These are phyloP conservation scores for Rhopalosiphum maidis DNA, from an alignment of 1,140 invertebrate genomes.

Conservation along the genomic window DNA sequence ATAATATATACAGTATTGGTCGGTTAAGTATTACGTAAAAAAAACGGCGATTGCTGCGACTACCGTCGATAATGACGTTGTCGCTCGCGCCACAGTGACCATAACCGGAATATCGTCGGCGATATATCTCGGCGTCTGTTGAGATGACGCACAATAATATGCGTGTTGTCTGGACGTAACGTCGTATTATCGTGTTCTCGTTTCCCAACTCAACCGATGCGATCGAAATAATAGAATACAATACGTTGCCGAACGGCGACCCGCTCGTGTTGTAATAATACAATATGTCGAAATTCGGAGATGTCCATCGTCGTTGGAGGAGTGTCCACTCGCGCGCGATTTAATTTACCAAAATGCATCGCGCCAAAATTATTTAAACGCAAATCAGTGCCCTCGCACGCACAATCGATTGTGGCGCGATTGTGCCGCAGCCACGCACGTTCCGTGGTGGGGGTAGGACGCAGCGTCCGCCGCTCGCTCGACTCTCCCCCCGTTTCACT, in stretches of 20 bases:
- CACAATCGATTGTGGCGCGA: slow-evolving; percentile 39
- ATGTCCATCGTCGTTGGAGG: no score
- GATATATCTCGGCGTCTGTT: no score
- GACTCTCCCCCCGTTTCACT: background rate
- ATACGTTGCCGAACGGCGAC: background rate
- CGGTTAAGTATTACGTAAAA: background rate
- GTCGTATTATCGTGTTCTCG: background rate
- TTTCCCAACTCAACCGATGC: background rate
- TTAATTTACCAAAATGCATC: background rate
- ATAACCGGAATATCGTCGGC: background rate
- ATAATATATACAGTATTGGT: no score
- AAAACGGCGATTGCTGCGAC: background rate
- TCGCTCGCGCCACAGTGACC: background rate
- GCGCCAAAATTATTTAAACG: background rate
- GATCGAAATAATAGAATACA: background rate
- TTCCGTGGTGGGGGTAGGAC: slow-evolving; percentile 39
- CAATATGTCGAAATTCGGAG: background rate
- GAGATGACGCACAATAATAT: background rate
- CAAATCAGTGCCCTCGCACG: background rate
- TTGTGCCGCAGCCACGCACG: slow-evolving; percentile 1
- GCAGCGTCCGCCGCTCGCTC: slow-evolving; percentile 28
- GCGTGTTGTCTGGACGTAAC: background rate
- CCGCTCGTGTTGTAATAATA: no score
- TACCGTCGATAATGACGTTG: background rate
- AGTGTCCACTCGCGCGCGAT: no score